Percentiles rank a stretch among this genome's conserved stretches.
Conservation (phyloP, 1,140 invertebrate genomes). For the Stegodyphus dumicola region DNA sequence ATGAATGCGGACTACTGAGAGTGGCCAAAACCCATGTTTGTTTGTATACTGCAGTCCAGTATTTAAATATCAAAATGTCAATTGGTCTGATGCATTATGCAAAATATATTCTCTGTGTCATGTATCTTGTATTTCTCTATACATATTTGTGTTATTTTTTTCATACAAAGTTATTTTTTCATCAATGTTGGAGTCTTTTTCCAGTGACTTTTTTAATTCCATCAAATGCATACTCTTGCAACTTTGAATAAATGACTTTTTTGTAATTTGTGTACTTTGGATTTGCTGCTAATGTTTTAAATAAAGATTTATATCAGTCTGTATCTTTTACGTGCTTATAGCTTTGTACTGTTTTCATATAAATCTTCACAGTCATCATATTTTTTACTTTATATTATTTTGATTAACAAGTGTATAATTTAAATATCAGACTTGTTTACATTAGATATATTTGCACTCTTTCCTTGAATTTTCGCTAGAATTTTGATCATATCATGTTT, state of each 20-base stretch:
- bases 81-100: neutral
- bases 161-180: constrained; percentile 3
- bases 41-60: neutral
- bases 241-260: neutral
- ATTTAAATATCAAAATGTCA: constrained; percentile 30
- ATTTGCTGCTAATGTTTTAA: constrained; percentile 44
- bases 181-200: neutral
- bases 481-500: too few species aligned
- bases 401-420: too few species aligned
- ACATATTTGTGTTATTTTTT: neutral
- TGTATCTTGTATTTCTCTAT: neutral
- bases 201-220: neutral
- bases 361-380: too few species aligned
- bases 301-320: constrained; percentile 2
- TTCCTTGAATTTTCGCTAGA: too few species aligned
- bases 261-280: constrained; percentile 47
- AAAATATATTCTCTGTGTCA: neutral
- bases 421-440: too few species aligned
- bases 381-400: too few species aligned
- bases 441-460: too few species aligned
- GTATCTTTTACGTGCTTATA: too few species aligned
- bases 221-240: too few species aligned
- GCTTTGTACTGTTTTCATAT: too few species aligned
- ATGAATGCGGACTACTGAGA: too few species aligned
- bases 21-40: too few species aligned